Conservation (phyloP, 2,797 vertebrate genomes). For the Xenops minutus region DNA sequence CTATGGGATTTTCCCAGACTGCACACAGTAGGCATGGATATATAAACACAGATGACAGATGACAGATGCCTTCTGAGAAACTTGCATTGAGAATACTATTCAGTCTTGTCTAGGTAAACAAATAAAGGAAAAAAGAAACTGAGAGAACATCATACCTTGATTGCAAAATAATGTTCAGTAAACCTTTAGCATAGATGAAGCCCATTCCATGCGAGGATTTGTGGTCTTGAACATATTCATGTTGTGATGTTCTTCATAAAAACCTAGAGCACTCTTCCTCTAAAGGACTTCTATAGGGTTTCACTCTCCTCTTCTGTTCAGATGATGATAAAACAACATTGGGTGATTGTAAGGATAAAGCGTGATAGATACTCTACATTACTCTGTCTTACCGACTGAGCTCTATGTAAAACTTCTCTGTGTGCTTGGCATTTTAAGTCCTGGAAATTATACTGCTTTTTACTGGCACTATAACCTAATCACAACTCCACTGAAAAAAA, state of each 20-base stretch:
- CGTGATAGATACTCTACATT: background rate
- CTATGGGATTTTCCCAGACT: background rate
- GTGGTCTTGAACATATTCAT: background rate
- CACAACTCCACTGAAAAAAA: background rate
- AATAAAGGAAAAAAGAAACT: background rate
- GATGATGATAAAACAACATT: background rate
- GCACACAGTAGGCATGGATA: background rate
- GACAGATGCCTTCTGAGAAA: conserved; percentile 10
- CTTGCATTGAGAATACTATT: background rate
- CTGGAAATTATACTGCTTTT: background rate
- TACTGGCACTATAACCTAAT: background rate
- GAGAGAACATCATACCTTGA: background rate
- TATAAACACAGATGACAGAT: background rate
- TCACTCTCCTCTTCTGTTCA: background rate
- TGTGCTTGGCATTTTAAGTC: background rate
- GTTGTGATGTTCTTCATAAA: background rate
- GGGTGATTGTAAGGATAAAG: background rate
- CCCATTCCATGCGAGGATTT: background rate
- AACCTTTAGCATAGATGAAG: background rate
- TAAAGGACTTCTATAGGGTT: background rate
- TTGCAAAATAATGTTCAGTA: background rate
- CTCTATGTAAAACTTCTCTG: background rate
- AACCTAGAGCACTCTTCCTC: background rate
- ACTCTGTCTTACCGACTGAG: background rate
- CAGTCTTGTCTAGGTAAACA: background rate